A percentile compares a stretch with the other conserved stretches of the same genome.
Conservation (phyloP, 2,113 vertebrate genomes). For the Centropus unirufus region DNA sequence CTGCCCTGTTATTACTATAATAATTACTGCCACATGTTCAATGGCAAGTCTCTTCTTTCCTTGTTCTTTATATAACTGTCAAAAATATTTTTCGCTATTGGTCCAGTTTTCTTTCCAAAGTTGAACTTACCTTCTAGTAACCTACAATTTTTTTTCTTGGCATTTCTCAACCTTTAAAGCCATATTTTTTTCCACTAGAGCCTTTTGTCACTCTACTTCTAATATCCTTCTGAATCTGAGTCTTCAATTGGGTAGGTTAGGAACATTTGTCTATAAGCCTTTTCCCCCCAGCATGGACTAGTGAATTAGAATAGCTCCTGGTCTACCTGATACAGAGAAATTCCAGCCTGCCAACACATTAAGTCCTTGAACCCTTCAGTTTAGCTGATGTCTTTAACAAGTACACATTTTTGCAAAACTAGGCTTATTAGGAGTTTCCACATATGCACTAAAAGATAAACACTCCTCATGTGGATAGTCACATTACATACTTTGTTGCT, state of each 20-base stretch:
- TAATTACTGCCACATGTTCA: neutral
- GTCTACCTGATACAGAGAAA: neutral
- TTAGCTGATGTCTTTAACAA: neutral
- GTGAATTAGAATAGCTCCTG: neutral
- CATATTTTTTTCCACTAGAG: neutral
- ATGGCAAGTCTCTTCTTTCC: neutral
- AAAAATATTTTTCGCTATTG: neutral
- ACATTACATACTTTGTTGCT: neutral
- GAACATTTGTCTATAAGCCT: neutral
- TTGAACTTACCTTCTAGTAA: neutral
- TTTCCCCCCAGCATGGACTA: neutral
- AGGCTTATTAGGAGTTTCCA: neutral
- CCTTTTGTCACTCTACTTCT: neutral
- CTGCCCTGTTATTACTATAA: neutral
- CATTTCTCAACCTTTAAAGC: neutral
- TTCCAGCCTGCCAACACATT: rapidly evolving
- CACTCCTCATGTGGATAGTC: neutral
- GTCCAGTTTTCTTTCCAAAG: neutral
- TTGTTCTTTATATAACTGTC: neutral
- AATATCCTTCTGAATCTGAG: neutral
- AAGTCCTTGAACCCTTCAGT: neutral
- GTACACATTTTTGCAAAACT: neutral
- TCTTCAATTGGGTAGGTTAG: neutral
- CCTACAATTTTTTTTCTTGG: neutral
- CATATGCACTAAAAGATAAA: neutral